These are phyloP conservation scores for Cremastobaeus sp. DNA, from an alignment of 2,888 invertebrate genomes.

Conservation along the genomic window DNA sequence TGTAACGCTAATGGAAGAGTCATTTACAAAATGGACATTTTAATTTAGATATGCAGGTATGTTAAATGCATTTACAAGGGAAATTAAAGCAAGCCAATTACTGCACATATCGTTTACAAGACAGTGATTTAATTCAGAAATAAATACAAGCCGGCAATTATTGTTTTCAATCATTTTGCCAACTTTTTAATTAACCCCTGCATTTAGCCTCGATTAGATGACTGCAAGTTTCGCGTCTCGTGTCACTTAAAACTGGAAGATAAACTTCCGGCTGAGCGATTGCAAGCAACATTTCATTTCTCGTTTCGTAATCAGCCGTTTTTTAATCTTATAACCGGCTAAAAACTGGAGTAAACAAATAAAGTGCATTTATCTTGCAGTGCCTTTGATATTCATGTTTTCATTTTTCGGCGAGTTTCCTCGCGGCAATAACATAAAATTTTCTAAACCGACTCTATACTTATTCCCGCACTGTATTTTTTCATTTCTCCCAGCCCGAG, in stretches of 20 bases:
- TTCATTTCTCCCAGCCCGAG: conserved; percentile 6
- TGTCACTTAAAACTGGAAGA: too few relatives aligned
- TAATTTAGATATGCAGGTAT: conserved; percentile 26
- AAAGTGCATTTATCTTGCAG: neutral
- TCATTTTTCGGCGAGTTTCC: conserved; percentile 21
- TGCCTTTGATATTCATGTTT: conserved; percentile 20
- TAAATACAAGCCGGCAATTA: too few relatives aligned
- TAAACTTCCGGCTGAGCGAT: too few relatives aligned
- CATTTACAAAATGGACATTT: conserved; percentile 49
- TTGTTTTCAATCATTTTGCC: too few relatives aligned
- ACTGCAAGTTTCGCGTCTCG: too few relatives aligned
- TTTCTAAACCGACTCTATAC: conserved; percentile 10
- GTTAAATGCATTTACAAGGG: conserved; percentile 8
- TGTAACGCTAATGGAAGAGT: conserved; percentile 51
- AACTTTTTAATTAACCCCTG: too few relatives aligned
- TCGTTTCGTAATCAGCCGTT: too few relatives aligned
- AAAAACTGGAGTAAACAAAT: too few relatives aligned
- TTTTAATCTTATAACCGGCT: too few relatives aligned
- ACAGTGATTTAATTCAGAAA: neutral
- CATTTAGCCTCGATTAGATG: too few relatives aligned
- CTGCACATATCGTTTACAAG: neutral
- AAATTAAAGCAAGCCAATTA: conserved; percentile 7
- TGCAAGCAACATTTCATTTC: too few relatives aligned
- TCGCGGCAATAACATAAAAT: conserved; percentile 19
- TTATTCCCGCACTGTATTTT: conserved; percentile 8